A percentile compares a stretch with the other conserved stretches of the same genome.
phyloP scores from a whole-genome alignment of 2,888 invertebrate species.

The Drosophila lutescens region DNA sequence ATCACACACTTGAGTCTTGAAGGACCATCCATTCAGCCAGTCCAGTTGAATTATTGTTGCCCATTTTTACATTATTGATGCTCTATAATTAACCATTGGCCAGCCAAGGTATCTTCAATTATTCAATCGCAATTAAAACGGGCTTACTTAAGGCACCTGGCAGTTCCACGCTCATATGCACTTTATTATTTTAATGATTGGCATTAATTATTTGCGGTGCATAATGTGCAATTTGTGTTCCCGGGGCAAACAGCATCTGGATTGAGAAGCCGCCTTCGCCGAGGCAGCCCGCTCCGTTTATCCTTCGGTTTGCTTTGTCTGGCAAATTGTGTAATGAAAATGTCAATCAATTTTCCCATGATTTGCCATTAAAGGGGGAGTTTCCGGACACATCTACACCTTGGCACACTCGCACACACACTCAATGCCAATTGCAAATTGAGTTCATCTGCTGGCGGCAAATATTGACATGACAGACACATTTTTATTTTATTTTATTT shows the following conservation, averaged over 20 bases:
- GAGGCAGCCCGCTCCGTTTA: constrained; percentile 41
- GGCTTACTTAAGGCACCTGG: constrained; percentile 31
- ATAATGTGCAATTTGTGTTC: constrained; percentile 72
- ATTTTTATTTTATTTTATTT: constrained; percentile 81
- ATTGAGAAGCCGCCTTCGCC: constrained; percentile 27
- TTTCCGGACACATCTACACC: constrained; percentile 35
- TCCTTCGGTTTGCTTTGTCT: constrained; percentile 53
- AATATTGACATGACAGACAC: constrained; percentile 82
- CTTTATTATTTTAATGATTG: constrained; percentile 73
- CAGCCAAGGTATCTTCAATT: constrained; percentile 31
- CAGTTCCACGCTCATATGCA: constrained; percentile 32
- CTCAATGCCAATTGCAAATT: constrained; percentile 78
- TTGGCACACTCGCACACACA: constrained; percentile 34
- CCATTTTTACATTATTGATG: constrained; percentile 17
- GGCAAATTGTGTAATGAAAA: constrained; percentile 79
- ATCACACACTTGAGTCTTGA: constrained; percentile 5
- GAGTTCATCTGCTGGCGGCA: constrained; percentile 81
- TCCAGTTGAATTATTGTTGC: constrained; percentile 27
- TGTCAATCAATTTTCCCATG: constrained; percentile 82
- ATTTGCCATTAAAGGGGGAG: constrained; percentile 67
- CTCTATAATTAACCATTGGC: constrained; percentile 55
- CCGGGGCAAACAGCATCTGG: constrained; percentile 17
- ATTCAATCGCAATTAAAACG: constrained; percentile 36
- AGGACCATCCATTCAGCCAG: constrained; percentile 20
- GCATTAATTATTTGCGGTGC: constrained; percentile 73